Evolutionary conservation across 2,888 invertebrate genomes (phyloP), one percentile per base, ranked within the genome.

Genomic region (Dromius quadrimaculatus): DNA sequence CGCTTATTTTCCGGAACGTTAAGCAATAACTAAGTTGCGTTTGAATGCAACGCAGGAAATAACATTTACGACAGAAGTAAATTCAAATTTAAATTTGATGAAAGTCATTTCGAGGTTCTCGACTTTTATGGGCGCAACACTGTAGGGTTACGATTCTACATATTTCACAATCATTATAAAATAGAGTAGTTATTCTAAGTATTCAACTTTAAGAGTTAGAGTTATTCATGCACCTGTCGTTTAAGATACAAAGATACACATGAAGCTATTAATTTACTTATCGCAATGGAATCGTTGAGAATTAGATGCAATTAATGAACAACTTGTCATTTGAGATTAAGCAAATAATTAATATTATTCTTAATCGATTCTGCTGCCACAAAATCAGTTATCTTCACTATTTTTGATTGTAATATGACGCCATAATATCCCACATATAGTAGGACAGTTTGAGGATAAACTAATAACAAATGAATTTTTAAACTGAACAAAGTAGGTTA

Each of bases 181-280:
- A 59, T 34, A 59, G 38, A 59, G 36, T 36, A 59, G 11, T 59
- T 34, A 59, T 59, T 59, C 19, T 36, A 19, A 1, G 23, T 47
- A 47, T 8, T 41, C 6, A 41, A 41, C 41, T 41, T 9, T 4
- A 15, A 41, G 15, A 13, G 41, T 54, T 28, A 28, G 8, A n/a
- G 3, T 6, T 13, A 38, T 13, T 2, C 36, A 20, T 4, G 17
- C 59, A 59, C 36, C 59, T 59, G 59, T 59, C 59, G 47, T 20
- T 47, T 20, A 1, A 47, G 3, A 36, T 20, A 59, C 11, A 36
- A 36, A 59, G 34, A 34, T 19, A 36, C 13, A 19, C 34, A 2
- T 54, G n/a, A n/a, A 47, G 11, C 36, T 59, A 59, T 34, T 59
- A 59, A 59, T 36, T 36, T 59, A 59, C 59, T 59, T 59, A 59